Percentiles rank a stretch among this genome's conserved stretches.
Evolutionary conservation across 2,797 vertebrate genomes (phyloP).

Genomic region (Acrocephalus scirpaceus): DNA sequence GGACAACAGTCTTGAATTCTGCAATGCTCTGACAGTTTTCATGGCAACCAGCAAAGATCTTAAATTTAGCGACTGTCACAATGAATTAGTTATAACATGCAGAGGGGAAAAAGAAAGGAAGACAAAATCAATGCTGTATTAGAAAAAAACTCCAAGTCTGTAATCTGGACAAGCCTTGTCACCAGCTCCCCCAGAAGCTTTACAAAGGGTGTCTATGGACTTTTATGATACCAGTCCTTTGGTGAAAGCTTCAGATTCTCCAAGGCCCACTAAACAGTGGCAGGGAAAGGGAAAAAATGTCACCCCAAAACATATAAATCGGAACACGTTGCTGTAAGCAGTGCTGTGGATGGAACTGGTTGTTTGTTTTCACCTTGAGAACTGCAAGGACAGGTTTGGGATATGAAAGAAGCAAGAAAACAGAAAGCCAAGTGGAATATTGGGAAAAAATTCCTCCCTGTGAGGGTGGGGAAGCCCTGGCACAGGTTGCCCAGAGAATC

Average conservation of each 20-base stretch:
- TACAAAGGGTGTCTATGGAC: background rate
- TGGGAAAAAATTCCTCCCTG: background rate
- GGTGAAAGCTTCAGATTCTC: background rate
- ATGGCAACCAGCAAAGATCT: slow-evolving; percentile 15
- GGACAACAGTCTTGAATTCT: slow-evolving; percentile 9
- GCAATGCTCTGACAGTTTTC: background rate
- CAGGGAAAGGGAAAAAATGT: background rate
- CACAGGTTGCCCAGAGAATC: background rate
- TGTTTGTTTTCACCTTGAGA: background rate
- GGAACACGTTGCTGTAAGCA: background rate
- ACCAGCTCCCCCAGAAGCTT: background rate
- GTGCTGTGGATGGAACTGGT: background rate
- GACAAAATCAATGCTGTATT: background rate
- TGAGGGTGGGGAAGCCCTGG: background rate
- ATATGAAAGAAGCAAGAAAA: background rate
- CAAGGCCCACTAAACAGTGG: background rate
- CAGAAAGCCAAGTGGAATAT: background rate
- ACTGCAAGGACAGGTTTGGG: background rate
- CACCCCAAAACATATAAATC: background rate
- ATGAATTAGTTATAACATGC: background rate
- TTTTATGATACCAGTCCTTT: background rate
- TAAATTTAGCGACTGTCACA: background rate
- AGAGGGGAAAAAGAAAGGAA: background rate
- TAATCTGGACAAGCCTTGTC: background rate
- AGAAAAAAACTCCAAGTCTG: background rate